Conservation (phyloP, 2,888 invertebrate genomes). For the Synergus japonicus region DNA sequence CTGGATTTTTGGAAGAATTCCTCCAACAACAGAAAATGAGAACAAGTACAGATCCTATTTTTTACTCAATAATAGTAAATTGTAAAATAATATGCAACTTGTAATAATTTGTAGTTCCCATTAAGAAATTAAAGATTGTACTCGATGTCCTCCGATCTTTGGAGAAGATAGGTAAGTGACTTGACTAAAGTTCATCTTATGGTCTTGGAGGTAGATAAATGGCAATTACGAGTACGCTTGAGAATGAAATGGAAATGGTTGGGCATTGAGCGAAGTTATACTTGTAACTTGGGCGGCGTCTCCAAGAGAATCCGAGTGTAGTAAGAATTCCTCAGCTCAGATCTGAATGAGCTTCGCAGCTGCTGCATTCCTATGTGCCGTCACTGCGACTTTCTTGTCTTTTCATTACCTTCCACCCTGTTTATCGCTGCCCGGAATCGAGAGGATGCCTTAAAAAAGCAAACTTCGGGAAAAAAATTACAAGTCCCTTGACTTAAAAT, state of each 20-base stretch:
- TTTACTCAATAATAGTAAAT: too few relatives aligned
- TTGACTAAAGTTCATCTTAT: slow-evolving; percentile 29
- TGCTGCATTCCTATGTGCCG: slow-evolving; percentile 74
- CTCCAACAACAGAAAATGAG: too few relatives aligned
- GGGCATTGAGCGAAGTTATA: slow-evolving; percentile 67
- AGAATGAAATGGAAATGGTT: slow-evolving; percentile 69
- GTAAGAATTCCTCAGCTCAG: slow-evolving; percentile 73
- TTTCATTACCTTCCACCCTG: slow-evolving; percentile 50
- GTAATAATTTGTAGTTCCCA: too few relatives aligned
- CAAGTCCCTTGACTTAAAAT: not conserved
- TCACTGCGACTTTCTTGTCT: slow-evolving; percentile 65
- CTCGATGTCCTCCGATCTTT: slow-evolving; percentile 14
- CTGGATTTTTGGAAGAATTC: too few relatives aligned
- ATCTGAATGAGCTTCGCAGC: slow-evolving; percentile 76
- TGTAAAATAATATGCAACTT: too few relatives aligned
- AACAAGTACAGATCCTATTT: too few relatives aligned
- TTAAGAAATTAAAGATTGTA: not conserved
- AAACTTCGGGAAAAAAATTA: not conserved
- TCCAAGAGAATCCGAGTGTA: slow-evolving; percentile 63
- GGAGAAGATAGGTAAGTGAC: slow-evolving; percentile 15
- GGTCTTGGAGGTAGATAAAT: slow-evolving; percentile 49
- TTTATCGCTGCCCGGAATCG: slow-evolving; percentile 12
- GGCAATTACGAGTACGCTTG: slow-evolving; percentile 56
- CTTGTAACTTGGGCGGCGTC: slow-evolving; percentile 70
- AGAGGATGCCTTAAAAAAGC: not conserved